These are phyloP conservation scores for Drosophila pegasa DNA, from an alignment of 2,888 invertebrate species.

Conservation along the genomic window DNA sequence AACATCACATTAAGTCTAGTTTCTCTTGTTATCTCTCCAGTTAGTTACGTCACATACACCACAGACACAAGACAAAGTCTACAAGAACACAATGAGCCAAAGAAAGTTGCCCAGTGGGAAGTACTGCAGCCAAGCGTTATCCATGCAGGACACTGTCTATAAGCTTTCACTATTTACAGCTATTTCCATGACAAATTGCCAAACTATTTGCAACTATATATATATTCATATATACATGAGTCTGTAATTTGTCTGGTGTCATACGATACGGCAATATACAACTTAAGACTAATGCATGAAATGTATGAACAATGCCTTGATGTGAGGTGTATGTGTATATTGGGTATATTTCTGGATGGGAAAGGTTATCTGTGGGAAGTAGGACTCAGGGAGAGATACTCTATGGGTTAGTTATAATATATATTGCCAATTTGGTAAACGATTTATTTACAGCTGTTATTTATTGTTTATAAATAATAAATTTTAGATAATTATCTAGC, in stretches of 20 bases:
- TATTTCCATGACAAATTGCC: not conserved
- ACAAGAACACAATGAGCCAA: conserved; percentile 47
- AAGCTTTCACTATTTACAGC: not conserved
- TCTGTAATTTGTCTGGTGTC: conserved; percentile 48
- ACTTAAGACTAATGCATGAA: conserved; percentile 80
- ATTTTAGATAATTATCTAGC: conserved; percentile 26
- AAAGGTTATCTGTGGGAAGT: conserved; percentile 39
- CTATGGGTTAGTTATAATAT: conserved; percentile 31
- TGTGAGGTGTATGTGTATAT: conserved; percentile 35
- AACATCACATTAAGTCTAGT: conserved; percentile 37
- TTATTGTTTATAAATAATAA: conserved; percentile 18
- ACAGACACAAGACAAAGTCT: conserved; percentile 47
- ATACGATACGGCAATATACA: conserved; percentile 55
- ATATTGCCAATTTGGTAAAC: conserved; percentile 49
- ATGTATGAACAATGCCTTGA: conserved; percentile 76
- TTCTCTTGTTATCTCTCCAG: conserved; percentile 32
- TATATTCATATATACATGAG: conserved; percentile 7
- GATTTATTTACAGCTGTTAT: conserved; percentile 50
- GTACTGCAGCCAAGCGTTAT: conserved; percentile 1
- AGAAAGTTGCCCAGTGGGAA: conserved; percentile 30
- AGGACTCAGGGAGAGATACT: conserved; percentile 3
- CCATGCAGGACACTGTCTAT: conserved; percentile 3
- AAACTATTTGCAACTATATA: conserved; percentile 4
- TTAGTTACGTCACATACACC: conserved; percentile 65
- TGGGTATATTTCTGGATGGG: conserved; percentile 18